phyloP scores from a whole-genome alignment of 1,140 invertebrate genomes.

The Drosophila ogumai region DNA sequence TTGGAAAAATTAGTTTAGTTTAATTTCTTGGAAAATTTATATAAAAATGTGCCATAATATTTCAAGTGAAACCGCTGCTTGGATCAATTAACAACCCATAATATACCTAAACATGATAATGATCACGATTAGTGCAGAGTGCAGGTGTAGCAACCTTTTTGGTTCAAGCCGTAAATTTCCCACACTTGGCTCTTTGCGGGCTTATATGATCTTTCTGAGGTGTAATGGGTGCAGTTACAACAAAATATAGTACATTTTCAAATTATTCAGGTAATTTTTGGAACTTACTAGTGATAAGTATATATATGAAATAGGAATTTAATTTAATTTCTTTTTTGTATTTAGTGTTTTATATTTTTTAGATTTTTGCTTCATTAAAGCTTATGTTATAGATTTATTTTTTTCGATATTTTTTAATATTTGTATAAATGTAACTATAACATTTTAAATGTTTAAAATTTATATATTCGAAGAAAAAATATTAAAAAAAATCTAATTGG shows the following conservation, averaged over 20 bases:
- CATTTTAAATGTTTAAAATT: no score
- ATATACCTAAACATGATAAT: constrained; percentile 10
- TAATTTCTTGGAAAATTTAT: neutral
- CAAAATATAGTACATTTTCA: no score
- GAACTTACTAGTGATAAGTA: neutral
- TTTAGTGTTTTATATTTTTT: no score
- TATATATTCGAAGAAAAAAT: no score
- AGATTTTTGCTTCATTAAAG: no score
- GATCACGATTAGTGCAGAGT: constrained; percentile 13
- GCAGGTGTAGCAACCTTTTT: constrained; percentile 22
- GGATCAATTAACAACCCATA: constrained; percentile 22
- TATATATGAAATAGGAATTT: no score
- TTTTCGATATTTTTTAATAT: no score
- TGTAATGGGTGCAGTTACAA: neutral
- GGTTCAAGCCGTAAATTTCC: constrained; percentile 7
- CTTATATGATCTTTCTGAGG: no score
- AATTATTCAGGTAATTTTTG: neutral
- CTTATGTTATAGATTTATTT: no score
- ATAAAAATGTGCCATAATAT: neutral
- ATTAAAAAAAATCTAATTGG: no score
- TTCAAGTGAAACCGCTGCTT: neutral
- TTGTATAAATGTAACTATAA: no score
- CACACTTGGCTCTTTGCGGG: neutral
- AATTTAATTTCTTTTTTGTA: no score
- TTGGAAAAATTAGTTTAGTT: neutral